Percentiles rank a stretch among this genome's conserved stretches.
Conservation (phyloP, 2,113 vertebrate genomes). For the Tachuris rubrigastra region DNA sequence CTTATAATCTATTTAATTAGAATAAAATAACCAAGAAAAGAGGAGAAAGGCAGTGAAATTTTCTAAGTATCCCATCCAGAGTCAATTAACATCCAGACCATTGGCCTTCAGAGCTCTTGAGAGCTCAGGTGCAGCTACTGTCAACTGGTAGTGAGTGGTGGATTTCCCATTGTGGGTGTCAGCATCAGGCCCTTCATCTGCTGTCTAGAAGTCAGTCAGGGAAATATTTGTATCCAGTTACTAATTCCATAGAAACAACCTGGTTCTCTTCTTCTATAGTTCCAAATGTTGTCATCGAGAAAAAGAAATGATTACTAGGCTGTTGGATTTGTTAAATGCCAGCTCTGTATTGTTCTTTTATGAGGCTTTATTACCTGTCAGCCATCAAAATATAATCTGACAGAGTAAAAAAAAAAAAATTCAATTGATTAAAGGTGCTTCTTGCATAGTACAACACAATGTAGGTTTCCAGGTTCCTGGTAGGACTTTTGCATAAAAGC, state of each 20-base stretch:
- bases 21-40: not conserved
- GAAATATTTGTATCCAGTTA: not conserved
- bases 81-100: not conserved
- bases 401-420: not conserved
- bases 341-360: not conserved
- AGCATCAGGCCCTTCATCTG: not conserved
- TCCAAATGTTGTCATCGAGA: not conserved
- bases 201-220: not conserved
- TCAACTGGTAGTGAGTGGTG: not conserved
- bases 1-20: not conserved
- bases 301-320: not conserved
- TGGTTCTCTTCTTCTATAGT: not conserved
- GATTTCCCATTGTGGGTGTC: not conserved
- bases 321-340: slow-evolving; percentile 11
- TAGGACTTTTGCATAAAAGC: not conserved
- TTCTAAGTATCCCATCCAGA: not conserved
- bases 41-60: not conserved
- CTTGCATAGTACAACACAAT: not conserved
- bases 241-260: not conserved
- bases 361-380: not conserved
- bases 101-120: not conserved
- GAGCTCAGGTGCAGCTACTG: not conserved
- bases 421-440: not conserved
- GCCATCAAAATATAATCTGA: not conserved
- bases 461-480: not conserved